Conservation (phyloP, 2,888 invertebrate species). For the Rhingia campestris region DNA sequence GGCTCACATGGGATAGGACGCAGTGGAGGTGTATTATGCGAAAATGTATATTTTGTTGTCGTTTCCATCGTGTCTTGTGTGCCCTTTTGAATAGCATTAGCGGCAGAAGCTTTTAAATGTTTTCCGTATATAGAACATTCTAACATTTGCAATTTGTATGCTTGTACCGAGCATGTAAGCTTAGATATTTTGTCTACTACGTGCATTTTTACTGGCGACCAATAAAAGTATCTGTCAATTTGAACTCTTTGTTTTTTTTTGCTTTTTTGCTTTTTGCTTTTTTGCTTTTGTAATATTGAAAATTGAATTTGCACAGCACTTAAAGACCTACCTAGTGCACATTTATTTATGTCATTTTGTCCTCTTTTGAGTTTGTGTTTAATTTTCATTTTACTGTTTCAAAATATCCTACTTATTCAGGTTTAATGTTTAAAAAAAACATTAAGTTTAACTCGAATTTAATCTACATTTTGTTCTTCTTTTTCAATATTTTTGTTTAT, state of each 20-base stretch:
- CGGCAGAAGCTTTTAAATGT: constrained; percentile 8
- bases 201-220: not conserved
- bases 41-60: constrained; percentile 18
- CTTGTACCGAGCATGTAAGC: not conserved
- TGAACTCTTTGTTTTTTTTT: not conserved
- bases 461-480: too few species aligned
- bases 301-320: constrained; percentile 3
- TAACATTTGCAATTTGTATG: not conserved
- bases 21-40: constrained; percentile 17
- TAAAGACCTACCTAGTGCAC: not conserved
- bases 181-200: not conserved
- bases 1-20: not conserved
- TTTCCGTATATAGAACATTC: not conserved
- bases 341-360: too few species aligned
- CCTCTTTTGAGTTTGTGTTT: too few species aligned
- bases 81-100: constrained; percentile 20
- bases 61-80: constrained; percentile 13
- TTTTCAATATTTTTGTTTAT: too few species aligned
- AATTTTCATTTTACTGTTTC: too few species aligned
- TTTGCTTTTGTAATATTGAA: not conserved
- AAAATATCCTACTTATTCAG: too few species aligned
- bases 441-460: too few species aligned
- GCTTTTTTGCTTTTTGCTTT: too few species aligned
- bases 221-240: constrained; percentile 1
- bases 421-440: too few species aligned